phyloP scores from a whole-genome alignment of 1,140 invertebrate species.

The Hycleus cichorii region DNA sequence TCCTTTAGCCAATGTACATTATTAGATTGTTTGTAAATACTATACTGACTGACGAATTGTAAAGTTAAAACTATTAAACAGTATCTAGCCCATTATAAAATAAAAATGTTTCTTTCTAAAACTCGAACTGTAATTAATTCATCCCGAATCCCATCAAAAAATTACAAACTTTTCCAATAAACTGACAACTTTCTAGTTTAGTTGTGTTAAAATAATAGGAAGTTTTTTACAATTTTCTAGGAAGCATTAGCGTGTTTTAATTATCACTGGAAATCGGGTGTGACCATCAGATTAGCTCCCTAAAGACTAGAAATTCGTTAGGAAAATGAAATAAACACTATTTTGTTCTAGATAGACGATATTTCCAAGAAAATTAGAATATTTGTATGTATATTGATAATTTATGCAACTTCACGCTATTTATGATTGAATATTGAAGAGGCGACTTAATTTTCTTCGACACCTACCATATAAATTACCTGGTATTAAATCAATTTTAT shows the following conservation, averaged over 20 bases:
- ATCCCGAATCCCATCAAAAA: no score
- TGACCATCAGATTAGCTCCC: not conserved
- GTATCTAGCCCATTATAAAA: not conserved
- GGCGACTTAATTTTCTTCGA: no score
- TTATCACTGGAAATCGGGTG: not conserved
- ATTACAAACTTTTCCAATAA: no score
- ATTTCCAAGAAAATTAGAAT: no score
- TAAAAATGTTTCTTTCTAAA: not conserved
- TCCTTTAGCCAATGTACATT: constrained; percentile 12
- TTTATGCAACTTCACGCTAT: no score
- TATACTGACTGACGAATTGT: constrained; percentile 29
- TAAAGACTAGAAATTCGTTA: not conserved
- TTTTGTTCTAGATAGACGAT: no score
- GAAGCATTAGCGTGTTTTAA: not conserved
- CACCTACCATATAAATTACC: no score
- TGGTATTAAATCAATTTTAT: no score
- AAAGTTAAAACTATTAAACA: not conserved
- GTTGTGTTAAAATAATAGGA: not conserved
- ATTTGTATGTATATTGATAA: no score
- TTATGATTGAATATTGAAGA: no score
- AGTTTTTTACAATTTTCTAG: not conserved
- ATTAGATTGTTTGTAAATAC: constrained; percentile 31
- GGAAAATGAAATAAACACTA: not conserved
- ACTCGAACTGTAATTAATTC: not conserved
- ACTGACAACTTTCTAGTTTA: no score